These are phyloP conservation scores for Drosophila gunungcola DNA, from an alignment of 1,140 invertebrate species.

Conservation along the genomic window DNA sequence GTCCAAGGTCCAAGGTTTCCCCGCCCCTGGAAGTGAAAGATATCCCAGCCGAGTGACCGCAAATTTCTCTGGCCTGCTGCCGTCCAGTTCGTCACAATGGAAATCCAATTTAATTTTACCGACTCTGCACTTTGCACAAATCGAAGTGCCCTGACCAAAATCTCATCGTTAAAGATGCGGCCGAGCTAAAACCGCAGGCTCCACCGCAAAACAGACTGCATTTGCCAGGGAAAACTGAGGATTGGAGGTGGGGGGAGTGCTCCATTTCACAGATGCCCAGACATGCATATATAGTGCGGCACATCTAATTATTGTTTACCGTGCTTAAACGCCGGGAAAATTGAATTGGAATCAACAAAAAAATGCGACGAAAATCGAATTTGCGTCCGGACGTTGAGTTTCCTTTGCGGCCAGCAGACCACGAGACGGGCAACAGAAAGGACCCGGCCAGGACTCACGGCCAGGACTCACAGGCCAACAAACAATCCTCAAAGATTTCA, in stretches of 20 bases:
- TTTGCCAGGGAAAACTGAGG: constrained; percentile 2
- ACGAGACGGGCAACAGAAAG: constrained; percentile 1
- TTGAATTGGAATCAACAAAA: constrained; percentile 77
- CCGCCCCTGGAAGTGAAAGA: constrained; percentile 36
- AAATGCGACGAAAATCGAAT: constrained; percentile 77
- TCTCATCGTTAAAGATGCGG: constrained; percentile 65
- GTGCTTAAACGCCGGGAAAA: constrained; percentile 77
- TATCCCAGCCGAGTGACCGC: constrained; percentile 42
- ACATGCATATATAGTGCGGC: constrained; percentile 33
- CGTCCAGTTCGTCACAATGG: constrained; percentile 79
- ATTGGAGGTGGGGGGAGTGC: neutral
- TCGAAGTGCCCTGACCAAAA: constrained; percentile 66
- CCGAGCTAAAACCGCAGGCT: constrained; percentile 42
- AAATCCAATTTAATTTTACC: constrained; percentile 82
- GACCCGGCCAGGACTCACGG: constrained; percentile 25
- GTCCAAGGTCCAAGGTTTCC: neutral
- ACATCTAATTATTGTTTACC: constrained; percentile 81
- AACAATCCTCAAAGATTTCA: constrained; percentile 75
- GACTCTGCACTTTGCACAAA: constrained; percentile 79
- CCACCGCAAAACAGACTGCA: constrained; percentile 44
- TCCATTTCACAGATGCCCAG: constrained; percentile 26
- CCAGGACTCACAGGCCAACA: constrained; percentile 38
- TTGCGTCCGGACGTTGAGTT: constrained; percentile 68
- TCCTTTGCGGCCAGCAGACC: constrained; percentile 39
- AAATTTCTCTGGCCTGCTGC: constrained; percentile 53